A percentile compares a stretch with the other conserved stretches of the same genome.
Conservation (phyloP, 2,888 invertebrate species). For the Phrixothrix hirtus region DNA sequence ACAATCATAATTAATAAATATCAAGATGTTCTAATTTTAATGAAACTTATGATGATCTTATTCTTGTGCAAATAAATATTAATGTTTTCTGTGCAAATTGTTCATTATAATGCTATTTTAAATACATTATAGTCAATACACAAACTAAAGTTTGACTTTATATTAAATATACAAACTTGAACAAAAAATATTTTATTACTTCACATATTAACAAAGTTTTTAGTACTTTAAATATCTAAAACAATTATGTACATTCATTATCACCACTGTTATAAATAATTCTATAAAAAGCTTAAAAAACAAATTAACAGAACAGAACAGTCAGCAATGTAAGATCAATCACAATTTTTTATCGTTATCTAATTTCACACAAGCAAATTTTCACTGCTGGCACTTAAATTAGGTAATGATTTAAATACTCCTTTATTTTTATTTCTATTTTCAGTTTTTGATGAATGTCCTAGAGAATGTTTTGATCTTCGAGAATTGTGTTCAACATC, state of each 20-base stretch:
- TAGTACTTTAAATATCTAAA: constrained; percentile 9
- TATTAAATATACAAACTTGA: background rate
- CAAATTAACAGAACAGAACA: constrained; percentile 12
- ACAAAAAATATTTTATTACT: too few relatives aligned
- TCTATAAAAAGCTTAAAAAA: constrained; percentile 17
- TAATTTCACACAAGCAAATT: constrained; percentile 60
- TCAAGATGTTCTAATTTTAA: too few relatives aligned
- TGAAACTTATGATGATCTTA: too few relatives aligned
- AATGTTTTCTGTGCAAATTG: too few relatives aligned
- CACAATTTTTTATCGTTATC: constrained; percentile 19
- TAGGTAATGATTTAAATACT: constrained; percentile 69
- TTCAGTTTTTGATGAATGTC: constrained; percentile 47
- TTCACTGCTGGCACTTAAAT: constrained; percentile 71
- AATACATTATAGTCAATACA: too few relatives aligned
- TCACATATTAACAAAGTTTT: constrained; percentile 11
- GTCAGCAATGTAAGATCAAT: constrained; percentile 21
- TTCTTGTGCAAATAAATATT: too few relatives aligned
- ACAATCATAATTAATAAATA: too few relatives aligned
- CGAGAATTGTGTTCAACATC: constrained; percentile 54
- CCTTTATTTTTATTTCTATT: constrained; percentile 40
- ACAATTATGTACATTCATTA: constrained; percentile 5
- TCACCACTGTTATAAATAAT: constrained; percentile 21
- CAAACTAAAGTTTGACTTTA: too few relatives aligned
- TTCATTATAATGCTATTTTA: too few relatives aligned
- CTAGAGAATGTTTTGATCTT: constrained; percentile 47